These are phyloP conservation scores for Trimorus sp. DNA, from an alignment of 2,888 invertebrate genomes.

Conservation along the genomic window DNA sequence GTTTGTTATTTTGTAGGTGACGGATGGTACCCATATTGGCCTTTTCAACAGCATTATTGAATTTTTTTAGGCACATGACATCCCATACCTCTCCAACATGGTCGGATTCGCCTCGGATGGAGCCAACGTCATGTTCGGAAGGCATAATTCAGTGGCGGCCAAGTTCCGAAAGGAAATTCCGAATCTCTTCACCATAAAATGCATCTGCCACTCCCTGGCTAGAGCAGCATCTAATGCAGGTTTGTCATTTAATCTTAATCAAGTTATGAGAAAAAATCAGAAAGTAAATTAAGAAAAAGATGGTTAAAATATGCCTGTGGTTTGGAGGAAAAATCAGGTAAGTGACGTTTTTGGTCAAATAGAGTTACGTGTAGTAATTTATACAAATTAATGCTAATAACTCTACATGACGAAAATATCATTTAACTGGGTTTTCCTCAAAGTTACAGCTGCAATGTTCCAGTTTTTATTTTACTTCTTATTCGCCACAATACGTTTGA, in stretches of 20 bases:
- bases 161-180: slow-evolving; percentile 73
- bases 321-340: too few relatives aligned
- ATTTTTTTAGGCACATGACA: background rate
- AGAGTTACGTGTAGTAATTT: too few relatives aligned
- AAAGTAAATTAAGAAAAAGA: too few relatives aligned
- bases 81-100: slow-evolving; percentile 57
- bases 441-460: background rate
- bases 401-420: too few relatives aligned
- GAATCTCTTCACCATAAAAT: slow-evolving; percentile 75
- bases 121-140: slow-evolving; percentile 76
- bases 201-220: slow-evolving; percentile 75
- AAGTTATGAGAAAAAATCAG: too few relatives aligned
- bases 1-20: slow-evolving; percentile 20
- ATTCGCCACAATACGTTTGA: too few relatives aligned
- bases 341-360: too few relatives aligned
- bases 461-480: too few relatives aligned
- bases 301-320: too few relatives aligned
- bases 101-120: slow-evolving; percentile 77
- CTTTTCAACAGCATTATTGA: slow-evolving; percentile 5
- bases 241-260: background rate
- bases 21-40: slow-evolving; percentile 16
- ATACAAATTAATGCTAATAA: too few relatives aligned
- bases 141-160: slow-evolving; percentile 71
- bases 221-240: slow-evolving; percentile 72
- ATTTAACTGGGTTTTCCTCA: too few relatives aligned